These are phyloP conservation scores for Antitype chi DNA, from an alignment of 2,888 invertebrate genomes.

Conservation along the genomic window DNA sequence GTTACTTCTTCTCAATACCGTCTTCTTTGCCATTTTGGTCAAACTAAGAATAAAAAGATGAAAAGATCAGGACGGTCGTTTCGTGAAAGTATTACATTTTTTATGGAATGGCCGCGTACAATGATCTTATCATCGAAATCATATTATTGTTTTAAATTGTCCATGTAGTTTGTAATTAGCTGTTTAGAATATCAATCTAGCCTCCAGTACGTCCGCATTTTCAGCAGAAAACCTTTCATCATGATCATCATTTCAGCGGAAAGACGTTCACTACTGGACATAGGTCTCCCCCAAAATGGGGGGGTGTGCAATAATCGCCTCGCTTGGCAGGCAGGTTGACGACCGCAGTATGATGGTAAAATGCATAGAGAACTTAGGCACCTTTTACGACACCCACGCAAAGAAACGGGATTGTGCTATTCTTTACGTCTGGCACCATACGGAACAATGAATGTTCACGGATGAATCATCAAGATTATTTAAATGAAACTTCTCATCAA, in stretches of 20 bases:
- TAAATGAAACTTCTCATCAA: not conserved
- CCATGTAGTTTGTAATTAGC: not conserved
- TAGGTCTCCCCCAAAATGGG: too few relatives aligned
- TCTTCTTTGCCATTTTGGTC: not conserved
- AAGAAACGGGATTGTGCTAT: too few relatives aligned
- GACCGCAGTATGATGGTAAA: too few relatives aligned
- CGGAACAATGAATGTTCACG: too few relatives aligned
- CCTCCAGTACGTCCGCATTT: not conserved
- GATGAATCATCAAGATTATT: not conserved
- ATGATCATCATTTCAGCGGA: too few relatives aligned
- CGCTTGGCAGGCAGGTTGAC: too few relatives aligned
- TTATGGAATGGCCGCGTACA: not conserved
- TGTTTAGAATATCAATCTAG: not conserved
- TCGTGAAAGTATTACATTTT: conserved; percentile 1
- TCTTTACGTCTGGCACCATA: too few relatives aligned
- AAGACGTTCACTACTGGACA: too few relatives aligned
- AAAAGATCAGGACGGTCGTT: conserved; percentile 15
- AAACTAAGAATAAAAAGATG: conserved; percentile 11
- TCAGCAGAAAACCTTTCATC: not conserved
- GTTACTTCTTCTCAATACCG: conserved; percentile 12
- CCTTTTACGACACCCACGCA: too few relatives aligned
- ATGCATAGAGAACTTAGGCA: too few relatives aligned
- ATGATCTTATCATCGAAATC: not conserved
- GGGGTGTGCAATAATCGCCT: too few relatives aligned
- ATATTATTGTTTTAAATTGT: not conserved